Percentiles rank a stretch among this genome's conserved stretches.
phyloP scores from a whole-genome alignment of 2,113 vertebrate species.

The Syngnathoides biaculeatus region DNA sequence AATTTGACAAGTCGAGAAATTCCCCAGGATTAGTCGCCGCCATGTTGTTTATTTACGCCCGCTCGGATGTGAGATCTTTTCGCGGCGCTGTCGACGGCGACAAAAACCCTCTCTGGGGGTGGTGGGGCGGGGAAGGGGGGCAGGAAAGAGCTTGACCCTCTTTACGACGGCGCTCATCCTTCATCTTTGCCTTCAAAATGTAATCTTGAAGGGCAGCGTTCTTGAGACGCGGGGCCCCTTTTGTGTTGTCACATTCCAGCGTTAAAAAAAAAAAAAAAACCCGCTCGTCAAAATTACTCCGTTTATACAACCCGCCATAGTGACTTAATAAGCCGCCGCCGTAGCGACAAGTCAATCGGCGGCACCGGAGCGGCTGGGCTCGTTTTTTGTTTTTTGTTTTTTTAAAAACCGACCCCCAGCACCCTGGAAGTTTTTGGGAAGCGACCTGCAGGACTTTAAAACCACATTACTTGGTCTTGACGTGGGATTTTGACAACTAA shows the following conservation, averaged over 20 bases:
- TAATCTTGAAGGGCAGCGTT: slow-evolving; percentile 9
- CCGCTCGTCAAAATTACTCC: neutral
- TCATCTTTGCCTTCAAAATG: slow-evolving; percentile 2
- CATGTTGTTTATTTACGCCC: slow-evolving; percentile 62
- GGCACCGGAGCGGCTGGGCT: no score
- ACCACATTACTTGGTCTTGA: no score
- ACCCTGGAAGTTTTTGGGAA: no score
- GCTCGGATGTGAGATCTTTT: slow-evolving; percentile 45
- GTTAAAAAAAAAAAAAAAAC: slow-evolving; percentile 2
- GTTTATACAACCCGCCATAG: no score
- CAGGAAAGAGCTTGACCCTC: slow-evolving; percentile 24
- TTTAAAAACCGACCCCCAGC: no score
- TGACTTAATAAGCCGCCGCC: no score
- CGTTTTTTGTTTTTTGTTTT: no score
- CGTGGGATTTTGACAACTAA: no score
- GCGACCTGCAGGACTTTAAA: no score
- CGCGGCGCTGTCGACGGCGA: slow-evolving; percentile 43
- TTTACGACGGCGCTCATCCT: slow-evolving; percentile 19
- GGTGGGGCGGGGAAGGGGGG: slow-evolving; percentile 7
- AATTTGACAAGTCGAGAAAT: slow-evolving; percentile 62
- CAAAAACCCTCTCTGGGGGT: slow-evolving; percentile 34
- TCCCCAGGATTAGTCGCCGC: slow-evolving; percentile 60
- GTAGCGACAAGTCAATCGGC: no score
- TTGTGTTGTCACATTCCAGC: neutral
- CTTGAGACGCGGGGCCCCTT: neutral